Base-by-base conservation (phyloP, 2,888 invertebrate genomes). In the Halictus quadricinctus region DNA sequence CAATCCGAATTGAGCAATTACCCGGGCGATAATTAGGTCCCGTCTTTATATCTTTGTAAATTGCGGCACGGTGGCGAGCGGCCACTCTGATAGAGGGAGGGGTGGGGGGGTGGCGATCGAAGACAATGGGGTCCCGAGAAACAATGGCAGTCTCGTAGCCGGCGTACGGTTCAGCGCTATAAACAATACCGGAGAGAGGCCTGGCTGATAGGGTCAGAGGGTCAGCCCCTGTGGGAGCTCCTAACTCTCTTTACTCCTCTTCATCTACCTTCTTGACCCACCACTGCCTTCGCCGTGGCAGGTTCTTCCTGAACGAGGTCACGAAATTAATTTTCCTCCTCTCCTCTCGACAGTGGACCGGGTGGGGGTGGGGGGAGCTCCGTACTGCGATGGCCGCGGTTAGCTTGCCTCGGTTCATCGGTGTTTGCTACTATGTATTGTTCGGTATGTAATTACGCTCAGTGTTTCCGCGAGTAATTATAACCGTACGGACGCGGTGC, bases 141-240 rank as follows among this genome's bases (percentile, higher is more conserved):
- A 92, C 92, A 92, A 93, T 91, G 91, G 91, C 88, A 85, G 90
- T 85, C 87, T 88, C 91, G 91, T 89, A 89, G 90, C 86, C 87
- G 89, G 91, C 89, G 91, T 91, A 89, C 90, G 91, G 91, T 90
- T 91, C 90, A 91, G 76, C 91, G 91, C 91, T 90, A 91, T 93
- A 92, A 93, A 92, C 92, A 93, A 92, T 93, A 91, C 93, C 91
- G 89, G 90, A 86, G 89, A 91, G 91, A 89, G 91, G 90, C 89
- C 90, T 81, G 92, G 89, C 92, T 93, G 94, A 93, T 93, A 92
- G 93, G 94, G 94, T 93, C 93, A 90, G 25, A 80, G 84, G 93
- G 93, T 94, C 93, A 92, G 92, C 93, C 93, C 92, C 93, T 92
- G 93, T 93, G 93, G 93, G 93, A 94, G 93, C 93, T 93, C 93